Evolutionary conservation across 37 sponge, comb jelly and placozoan genomes (phyloP).

Genomic region (Spongia lamella): DNA sequence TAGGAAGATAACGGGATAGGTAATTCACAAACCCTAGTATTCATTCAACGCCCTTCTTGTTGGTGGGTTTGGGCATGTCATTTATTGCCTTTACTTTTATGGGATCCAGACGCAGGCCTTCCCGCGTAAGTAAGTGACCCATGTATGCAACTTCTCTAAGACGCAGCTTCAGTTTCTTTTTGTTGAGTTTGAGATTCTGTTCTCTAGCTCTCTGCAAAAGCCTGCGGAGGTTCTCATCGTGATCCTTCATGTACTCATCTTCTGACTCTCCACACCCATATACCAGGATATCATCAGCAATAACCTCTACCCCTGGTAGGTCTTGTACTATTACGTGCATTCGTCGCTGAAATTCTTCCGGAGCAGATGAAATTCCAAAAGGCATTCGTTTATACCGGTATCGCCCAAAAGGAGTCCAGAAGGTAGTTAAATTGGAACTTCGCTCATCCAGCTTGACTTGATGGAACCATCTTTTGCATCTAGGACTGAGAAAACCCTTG

Average conservation of each 20-base stretch:
- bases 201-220: slow-evolving; percentile 19
- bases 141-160: slow-evolving; percentile 7
- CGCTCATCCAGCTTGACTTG: slow-evolving; percentile 18
- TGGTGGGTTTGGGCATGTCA: slow-evolving; percentile 4
- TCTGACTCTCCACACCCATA: slow-evolving; percentile 25
- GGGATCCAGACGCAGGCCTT: slow-evolving; percentile 15
- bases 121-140: background rate
- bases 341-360: slow-evolving; percentile 32
- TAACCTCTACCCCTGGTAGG: slow-evolving; percentile 23
- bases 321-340: slow-evolving; percentile 22
- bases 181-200: slow-evolving; percentile 7
- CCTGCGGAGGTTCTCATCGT: slow-evolving; percentile 7
- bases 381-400: slow-evolving; percentile 18
- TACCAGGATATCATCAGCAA: slow-evolving; percentile 42
- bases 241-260: slow-evolving; percentile 14
- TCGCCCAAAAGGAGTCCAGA: slow-evolving; percentile 29
- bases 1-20: no score
- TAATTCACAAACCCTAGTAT: no score
- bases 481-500: slow-evolving; percentile 21
- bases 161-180: slow-evolving; percentile 1
- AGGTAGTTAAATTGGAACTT: slow-evolving; percentile 20
- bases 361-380: slow-evolving; percentile 34
- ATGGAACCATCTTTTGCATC: slow-evolving; percentile 33
- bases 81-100: slow-evolving; percentile 10
- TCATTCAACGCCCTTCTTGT: no score